Evolutionary conservation across 2,888 invertebrate genomes (phyloP).

Genomic region (Suillia variegata): DNA sequence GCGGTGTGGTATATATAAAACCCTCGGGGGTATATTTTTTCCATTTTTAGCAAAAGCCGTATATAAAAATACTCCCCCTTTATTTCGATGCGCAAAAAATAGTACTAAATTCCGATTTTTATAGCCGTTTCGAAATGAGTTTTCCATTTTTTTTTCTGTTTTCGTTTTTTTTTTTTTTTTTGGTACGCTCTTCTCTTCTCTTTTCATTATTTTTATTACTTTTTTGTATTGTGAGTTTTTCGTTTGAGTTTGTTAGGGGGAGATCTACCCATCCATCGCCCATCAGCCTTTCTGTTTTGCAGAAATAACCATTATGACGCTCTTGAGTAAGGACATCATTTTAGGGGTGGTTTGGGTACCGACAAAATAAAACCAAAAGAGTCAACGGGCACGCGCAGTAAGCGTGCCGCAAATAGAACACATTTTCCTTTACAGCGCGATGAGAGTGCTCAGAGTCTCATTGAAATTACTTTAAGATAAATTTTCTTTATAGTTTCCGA

Average conservation of each 20-base stretch:
- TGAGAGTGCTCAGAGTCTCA: no score
- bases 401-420: slow-evolving; percentile 28
- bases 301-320: no score
- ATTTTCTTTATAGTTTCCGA: no score
- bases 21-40: slow-evolving; percentile 6
- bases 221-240: no score
- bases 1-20: neutral
- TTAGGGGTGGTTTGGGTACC: slow-evolving; percentile 43
- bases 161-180: no score
- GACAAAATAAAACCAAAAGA: slow-evolving; percentile 32
- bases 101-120: slow-evolving; percentile 27
- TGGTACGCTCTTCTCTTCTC: no score
- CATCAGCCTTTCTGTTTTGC: no score
- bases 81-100: slow-evolving; percentile 6
- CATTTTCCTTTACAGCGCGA: no score
- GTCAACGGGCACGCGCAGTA: slow-evolving; percentile 48
- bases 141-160: slow-evolving; percentile 12
- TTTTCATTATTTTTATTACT: slow-evolving; percentile 5
- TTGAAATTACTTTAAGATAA: no score
- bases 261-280: no score
- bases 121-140: slow-evolving; percentile 20
- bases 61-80: slow-evolving; percentile 18
- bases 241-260: no score
- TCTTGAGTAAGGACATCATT: slow-evolving; percentile 12
- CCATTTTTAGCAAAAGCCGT: neutral